Evolutionary conservation across 2,888 invertebrate genomes (phyloP).

Genomic region (Drosophila borealis): DNA sequence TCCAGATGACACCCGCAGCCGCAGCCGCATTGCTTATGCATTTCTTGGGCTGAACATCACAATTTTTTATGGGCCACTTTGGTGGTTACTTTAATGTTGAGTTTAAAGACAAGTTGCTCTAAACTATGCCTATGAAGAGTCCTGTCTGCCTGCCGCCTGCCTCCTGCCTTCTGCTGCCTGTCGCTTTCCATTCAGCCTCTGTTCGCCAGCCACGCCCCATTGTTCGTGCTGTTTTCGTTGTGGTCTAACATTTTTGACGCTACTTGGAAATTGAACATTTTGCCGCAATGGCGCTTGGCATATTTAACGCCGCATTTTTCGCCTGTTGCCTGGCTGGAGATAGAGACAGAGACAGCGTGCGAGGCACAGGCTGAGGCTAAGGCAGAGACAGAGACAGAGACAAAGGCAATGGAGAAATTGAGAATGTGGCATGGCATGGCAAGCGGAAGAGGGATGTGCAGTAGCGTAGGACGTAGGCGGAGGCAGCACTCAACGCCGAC

Average conservation of each 20-base stretch:
- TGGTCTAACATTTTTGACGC: conserved; percentile 48
- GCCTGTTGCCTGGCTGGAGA: conserved; percentile 60
- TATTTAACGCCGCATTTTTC: conserved; percentile 45
- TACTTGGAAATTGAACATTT: conserved; percentile 71
- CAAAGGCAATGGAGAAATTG: no score
- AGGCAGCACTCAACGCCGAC: conserved; percentile 53
- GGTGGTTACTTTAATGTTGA: conserved; percentile 54
- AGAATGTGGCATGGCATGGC: no score
- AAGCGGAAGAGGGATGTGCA: not conserved
- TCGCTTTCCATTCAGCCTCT: not conserved
- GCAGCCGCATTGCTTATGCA: not conserved
- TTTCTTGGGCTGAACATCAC: not conserved
- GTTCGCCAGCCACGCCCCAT: conserved; percentile 1
- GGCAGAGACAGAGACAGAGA: not conserved
- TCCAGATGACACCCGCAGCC: no score
- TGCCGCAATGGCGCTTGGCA: conserved; percentile 63
- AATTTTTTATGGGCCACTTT: conserved; percentile 45
- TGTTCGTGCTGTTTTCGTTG: conserved; percentile 12
- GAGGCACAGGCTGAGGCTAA: not conserved
- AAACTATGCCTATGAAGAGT: conserved; percentile 39
- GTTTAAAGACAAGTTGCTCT: conserved; percentile 20
- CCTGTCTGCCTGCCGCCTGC: not conserved
- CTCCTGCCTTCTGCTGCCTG: not conserved
- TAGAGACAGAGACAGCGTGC: conserved; percentile 1
- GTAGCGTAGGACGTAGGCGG: not conserved